Evolutionary conservation across 2,888 invertebrate genomes (phyloP).

Genomic region (Campoplex nolae): DNA sequence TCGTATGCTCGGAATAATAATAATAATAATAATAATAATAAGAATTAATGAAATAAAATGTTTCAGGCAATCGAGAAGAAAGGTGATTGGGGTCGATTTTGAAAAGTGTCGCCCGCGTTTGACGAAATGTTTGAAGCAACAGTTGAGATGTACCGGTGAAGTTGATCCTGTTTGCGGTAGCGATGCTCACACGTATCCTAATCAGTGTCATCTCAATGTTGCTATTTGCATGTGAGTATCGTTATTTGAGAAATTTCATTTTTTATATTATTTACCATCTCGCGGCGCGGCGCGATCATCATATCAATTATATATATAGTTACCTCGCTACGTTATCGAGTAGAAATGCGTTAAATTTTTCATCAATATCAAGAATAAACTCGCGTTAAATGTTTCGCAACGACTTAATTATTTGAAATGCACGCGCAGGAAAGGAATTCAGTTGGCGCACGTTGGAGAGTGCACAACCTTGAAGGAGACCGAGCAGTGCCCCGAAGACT

Average conservation of each 20-base stretch:
- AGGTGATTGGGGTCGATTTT: constrained; percentile 90
- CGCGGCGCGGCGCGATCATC: too few relatives aligned
- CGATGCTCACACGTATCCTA: constrained; percentile 93
- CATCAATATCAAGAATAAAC: not conserved
- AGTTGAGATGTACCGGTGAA: constrained; percentile 88
- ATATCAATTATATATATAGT: too few relatives aligned
- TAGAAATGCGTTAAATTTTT: too few relatives aligned
- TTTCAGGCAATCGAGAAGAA: constrained; percentile 85
- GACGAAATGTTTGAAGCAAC: constrained; percentile 91
- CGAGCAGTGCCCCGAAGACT: constrained; percentile 88
- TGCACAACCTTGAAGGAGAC: constrained; percentile 90
- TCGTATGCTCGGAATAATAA: too few relatives aligned
- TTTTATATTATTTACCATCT: too few relatives aligned
- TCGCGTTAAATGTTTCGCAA: constrained; percentile 28
- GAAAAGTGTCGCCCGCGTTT: constrained; percentile 92
- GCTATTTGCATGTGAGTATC: constrained; percentile 93
- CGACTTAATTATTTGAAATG: constrained; percentile 72
- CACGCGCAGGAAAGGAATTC: constrained; percentile 90
- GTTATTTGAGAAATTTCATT: not conserved
- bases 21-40: too few relatives aligned
- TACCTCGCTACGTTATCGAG: too few relatives aligned
- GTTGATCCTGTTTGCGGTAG: constrained; percentile 95
- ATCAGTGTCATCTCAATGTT: constrained; percentile 92
- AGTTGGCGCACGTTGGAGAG: constrained; percentile 94
- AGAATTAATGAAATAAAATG: not conserved